Conservation (phyloP, 2,888 invertebrate genomes). For the Spilosoma lubricipeda region DNA sequence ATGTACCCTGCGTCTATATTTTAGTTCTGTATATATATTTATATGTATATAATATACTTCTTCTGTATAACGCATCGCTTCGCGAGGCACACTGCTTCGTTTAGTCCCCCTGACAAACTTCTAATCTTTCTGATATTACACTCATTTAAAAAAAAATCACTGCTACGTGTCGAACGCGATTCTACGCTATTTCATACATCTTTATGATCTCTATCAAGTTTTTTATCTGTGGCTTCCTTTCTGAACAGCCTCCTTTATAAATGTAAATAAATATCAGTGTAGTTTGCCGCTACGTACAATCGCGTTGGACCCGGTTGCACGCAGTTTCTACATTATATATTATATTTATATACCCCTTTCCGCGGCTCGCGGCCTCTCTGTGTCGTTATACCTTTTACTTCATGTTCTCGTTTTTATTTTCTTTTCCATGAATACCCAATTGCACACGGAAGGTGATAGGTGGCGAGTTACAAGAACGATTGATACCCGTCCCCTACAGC, state of each 20-base stretch:
- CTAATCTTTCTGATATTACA: constrained; percentile 63
- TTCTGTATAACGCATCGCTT: constrained; percentile 76
- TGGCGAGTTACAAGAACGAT: constrained; percentile 99
- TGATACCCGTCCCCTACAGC: constrained; percentile 99
- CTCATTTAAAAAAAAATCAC: constrained; percentile 68
- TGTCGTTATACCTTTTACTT: constrained; percentile 77
- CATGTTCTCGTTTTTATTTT: constrained; percentile 86
- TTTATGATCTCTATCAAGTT: background rate
- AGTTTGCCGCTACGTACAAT: constrained; percentile 33
- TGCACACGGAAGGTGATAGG: constrained; percentile 99
- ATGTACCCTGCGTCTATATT: constrained; percentile 74
- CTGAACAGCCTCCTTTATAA: background rate
- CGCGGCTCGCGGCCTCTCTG: constrained; percentile 52
- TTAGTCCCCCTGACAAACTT: constrained; percentile 69
- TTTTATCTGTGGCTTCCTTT: background rate
- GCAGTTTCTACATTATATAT: constrained; percentile 41
- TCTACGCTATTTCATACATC: constrained; percentile 46
- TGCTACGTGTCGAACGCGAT: constrained; percentile 68
- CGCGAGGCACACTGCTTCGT: constrained; percentile 83
- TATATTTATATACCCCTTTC: constrained; percentile 37
- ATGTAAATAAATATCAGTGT: background rate
- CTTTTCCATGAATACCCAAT: constrained; percentile 93
- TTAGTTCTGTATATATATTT: constrained; percentile 74
- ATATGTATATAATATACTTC: constrained; percentile 63
- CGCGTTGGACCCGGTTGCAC: constrained; percentile 47